Evolutionary conservation across 2,888 invertebrate species (phyloP), one percentile per base, ranked within the genome.

Genomic region (Cataglyphis rosenhaueri): DNA sequence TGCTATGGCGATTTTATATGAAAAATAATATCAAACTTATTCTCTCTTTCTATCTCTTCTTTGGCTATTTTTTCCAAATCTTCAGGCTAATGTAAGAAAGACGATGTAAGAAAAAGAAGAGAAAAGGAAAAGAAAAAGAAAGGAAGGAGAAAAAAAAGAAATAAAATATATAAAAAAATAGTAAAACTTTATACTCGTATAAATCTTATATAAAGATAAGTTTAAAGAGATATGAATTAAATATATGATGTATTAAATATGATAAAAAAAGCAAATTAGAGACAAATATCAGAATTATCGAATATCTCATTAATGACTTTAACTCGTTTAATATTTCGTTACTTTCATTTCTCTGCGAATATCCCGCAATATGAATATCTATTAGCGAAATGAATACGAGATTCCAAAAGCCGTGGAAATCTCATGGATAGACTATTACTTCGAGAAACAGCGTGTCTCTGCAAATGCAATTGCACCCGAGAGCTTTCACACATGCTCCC

Each of bases 401-500:
- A n/a, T 21, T 44, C 44, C 18, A 52, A 44, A 64, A 74, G 65
- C 74, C 64, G 48, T 32, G 64, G 59, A 18, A 64, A 64, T 75
- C 64, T 75, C 44, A 12, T n/a, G 32, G n/a, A 32, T 74, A 44
- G 15, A n/a, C 21, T 35, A 64, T 75, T 75, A 64, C 35, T 64
- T 64, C 6, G 32, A 64, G 59, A 75, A 75, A 64, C 3, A 35
- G 48, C 44, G 21, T 75, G 64, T 64, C 65, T 64, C 65, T 64
- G 44, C 64, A 64, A 75, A 75, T 75, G 65, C 65, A 64, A 74
- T 74, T 74, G 64, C 64, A 48, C 32, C 32, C 64, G 44, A 64
- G 10, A 64, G 65, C 74, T 75, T 21, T 44, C 64, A 61, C 44
- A 32, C 32, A 64, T 35, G 65, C 32, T 21, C 48, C 48, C 25